Conservation (phyloP, 1,140 invertebrate genomes). For the Monochamus saltuarius region DNA sequence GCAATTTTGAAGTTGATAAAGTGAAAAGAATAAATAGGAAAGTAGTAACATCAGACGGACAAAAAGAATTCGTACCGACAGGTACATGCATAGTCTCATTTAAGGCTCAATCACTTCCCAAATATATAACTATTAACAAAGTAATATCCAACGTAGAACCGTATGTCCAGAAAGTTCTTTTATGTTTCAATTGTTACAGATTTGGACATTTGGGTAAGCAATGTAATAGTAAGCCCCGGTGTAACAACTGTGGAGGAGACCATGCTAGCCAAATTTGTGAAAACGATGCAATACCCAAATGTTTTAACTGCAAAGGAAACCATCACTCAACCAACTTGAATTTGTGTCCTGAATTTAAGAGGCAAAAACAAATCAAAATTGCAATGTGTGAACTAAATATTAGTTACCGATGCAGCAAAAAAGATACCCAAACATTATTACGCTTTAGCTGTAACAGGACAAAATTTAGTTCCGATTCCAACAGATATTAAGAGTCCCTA, state of each 20-base stretch:
- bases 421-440: no score
- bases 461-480: no score
- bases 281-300: background rate
- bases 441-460: no score
- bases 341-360: background rate
- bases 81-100: no score
- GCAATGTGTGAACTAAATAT: background rate
- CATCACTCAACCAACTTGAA: background rate
- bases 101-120: no score
- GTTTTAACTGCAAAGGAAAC: background rate
- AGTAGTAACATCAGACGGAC: background rate
- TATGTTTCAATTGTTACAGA: background rate
- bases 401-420: no score
- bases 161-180: background rate
- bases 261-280: background rate
- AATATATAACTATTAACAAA: no score
- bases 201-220: background rate
- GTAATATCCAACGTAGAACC: background rate
- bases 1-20: conserved; percentile 1
- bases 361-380: conserved; percentile 3
- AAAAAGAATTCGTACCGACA: background rate
- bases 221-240: background rate
- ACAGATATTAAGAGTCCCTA: no score
- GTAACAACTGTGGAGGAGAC: background rate
- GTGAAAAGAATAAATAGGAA: background rate